A percentile compares a stretch with the other conserved stretches of the same genome.
These are phyloP conservation scores for Ancistrus triradiatus DNA, from an alignment of 2,113 vertebrate species.

Conservation along the genomic window DNA sequence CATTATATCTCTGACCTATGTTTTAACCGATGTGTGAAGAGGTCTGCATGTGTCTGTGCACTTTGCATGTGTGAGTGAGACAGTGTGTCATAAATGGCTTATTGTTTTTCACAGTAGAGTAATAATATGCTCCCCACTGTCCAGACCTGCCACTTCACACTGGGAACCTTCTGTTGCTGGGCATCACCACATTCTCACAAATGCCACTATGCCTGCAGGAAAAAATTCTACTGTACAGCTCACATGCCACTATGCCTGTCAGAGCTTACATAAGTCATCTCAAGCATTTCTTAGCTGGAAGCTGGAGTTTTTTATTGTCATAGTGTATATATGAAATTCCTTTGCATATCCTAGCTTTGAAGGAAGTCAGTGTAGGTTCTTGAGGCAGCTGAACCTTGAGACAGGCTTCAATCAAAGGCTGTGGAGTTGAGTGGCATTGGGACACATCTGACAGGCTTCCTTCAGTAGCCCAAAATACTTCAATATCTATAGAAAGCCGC, in stretches of 20 bases:
- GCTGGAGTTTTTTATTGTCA: no score
- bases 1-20: no score
- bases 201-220: conserved; percentile 24
- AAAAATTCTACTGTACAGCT: conserved; percentile 1
- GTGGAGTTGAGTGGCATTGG: no score
- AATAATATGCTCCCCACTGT: conserved; percentile 27
- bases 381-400: no score
- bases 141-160: conserved; percentile 38
- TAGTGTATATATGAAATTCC: no score
- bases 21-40: background rate
- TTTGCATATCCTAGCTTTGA: no score
- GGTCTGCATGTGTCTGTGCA: background rate
- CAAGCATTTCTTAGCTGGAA: no score
- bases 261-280: background rate
- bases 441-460: no score
- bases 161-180: conserved; percentile 41
- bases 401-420: no score
- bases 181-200: conserved; percentile 18
- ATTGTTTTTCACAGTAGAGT: conserved; percentile 42
- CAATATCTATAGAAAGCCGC: no score
- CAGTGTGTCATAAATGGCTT: conserved; percentile 26
- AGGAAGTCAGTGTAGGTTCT: no score
- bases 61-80: conserved; percentile 18
- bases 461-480: no score
- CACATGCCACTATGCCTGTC: background rate